Base-by-base conservation (phyloP, 37 sponge, comb jelly and placozoan genomes). In the Cladorhizidae sp. region DNA sequence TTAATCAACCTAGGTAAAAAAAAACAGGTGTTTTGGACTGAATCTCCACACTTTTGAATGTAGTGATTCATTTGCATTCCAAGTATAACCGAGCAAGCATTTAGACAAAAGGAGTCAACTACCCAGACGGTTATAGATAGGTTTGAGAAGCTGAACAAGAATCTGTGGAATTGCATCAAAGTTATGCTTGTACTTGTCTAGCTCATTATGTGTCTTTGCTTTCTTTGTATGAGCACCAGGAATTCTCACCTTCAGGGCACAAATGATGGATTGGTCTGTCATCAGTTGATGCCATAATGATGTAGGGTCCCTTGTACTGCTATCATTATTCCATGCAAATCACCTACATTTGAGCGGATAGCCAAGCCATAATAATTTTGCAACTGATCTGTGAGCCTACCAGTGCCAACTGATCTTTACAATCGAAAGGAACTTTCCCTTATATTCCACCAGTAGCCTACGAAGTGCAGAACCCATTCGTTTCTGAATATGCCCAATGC, bases 341-440 rank as follows among this genome's bases (percentile, higher is more conserved):
- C 40, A 1, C 72, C 71, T 2, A n/a, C 28, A 33, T 80, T 80
- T 20, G 18, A 56, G 28, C 71, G 35, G 25, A 80, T 80, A 1
- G 72, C 81, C 40, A 38, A n/a, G 8, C 81, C 81, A 55, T 80
- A 80, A 31, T 80, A 80, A 57, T 80, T 80, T 55, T 80, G 72
- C 15, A 80, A 39, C 3, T 23, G 21, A 40, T 80, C 59, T 0
- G 49, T 55, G 28, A 80, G 59, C 52, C 59, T 62, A 1, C 81
- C 72, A 23, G 42, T 35, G 31, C 81, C 81, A 43, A 37, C 68
- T 56, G 6, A 25, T 80, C 18, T 70, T 57, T 1, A 57, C 58
- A 56, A 56, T 58, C n/a, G 21, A 9, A n/a, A n/a, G n/a, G 31
- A 14, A 28, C 20, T n/a, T 2, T 23, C 58, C 58, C 17, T 71